Percentiles rank a stretch among this genome's conserved stretches.
These are phyloP conservation scores for Noctilio leporinus DNA, from an alignment of 2,113 vertebrate genomes.

Conservation along the genomic window DNA sequence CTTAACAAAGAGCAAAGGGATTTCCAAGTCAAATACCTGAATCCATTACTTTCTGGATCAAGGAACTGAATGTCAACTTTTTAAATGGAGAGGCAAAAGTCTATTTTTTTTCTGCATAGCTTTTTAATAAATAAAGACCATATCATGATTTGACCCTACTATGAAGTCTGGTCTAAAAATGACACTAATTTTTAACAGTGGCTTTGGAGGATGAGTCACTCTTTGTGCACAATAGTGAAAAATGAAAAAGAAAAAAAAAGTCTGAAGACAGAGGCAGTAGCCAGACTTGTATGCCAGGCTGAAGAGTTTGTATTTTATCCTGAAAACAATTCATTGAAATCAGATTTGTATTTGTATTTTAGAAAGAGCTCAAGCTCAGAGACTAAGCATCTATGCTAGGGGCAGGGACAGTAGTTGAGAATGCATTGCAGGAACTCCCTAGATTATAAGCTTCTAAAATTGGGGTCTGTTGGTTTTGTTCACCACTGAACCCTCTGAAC, in stretches of 20 bases:
- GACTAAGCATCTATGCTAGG: neutral
- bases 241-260: neutral
- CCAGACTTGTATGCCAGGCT: neutral
- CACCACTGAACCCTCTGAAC: neutral
- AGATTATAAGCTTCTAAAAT: neutral
- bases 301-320: neutral
- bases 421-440: neutral
- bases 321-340: neutral
- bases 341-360: slow-evolving; percentile 32
- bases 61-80: neutral
- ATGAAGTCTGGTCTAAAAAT: neutral
- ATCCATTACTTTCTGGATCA: neutral
- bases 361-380: neutral
- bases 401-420: neutral
- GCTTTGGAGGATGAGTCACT: neutral
- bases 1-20: neutral
- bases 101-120: neutral
- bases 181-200: neutral
- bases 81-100: neutral
- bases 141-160: neutral
- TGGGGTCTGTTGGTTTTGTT: neutral
- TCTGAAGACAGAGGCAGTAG: neutral
- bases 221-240: neutral
- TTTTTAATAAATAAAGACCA: neutral
- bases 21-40: neutral